Percentiles rank a stretch among this genome's conserved stretches.
Conservation (phyloP, 2,888 invertebrate genomes). For the Aromia moschata region DNA sequence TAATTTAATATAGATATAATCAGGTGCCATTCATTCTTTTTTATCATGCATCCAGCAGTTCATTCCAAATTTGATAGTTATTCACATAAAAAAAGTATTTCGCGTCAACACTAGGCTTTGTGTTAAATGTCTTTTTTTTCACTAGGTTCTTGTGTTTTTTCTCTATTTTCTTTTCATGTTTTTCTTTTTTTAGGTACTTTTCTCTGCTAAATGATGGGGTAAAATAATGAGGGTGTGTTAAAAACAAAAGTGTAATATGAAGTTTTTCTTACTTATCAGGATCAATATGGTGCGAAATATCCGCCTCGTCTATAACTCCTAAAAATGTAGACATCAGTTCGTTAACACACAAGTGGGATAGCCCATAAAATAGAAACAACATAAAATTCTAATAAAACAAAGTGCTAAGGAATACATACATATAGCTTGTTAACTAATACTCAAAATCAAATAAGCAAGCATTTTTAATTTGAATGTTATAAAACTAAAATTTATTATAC, state of each 20-base stretch:
- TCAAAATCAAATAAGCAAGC: too few species aligned
- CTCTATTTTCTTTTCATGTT: conserved; percentile 16
- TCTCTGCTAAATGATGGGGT: conserved; percentile 5
- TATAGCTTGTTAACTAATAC: background rate
- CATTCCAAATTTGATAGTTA: background rate
- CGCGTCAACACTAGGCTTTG: conserved; percentile 1
- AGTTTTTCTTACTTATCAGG: conserved; percentile 45
- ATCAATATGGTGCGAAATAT: conserved; percentile 77
- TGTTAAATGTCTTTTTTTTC: conserved; percentile 14
- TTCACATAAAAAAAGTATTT: conserved; percentile 5
- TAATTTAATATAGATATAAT: background rate
- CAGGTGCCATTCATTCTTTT: background rate
- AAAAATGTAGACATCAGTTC: conserved; percentile 65
- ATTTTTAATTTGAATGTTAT: too few species aligned
- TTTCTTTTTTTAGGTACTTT: conserved; percentile 20
- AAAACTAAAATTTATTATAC: too few species aligned
- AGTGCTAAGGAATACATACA: conserved; percentile 2
- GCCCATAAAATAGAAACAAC: conserved; percentile 51
- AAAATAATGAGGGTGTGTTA: conserved; percentile 42
- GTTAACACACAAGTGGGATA: conserved; percentile 48
- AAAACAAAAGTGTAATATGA: conserved; percentile 54
- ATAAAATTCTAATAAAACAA: conserved; percentile 55
- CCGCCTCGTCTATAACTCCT: conserved; percentile 76
- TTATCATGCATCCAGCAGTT: conserved; percentile 7
- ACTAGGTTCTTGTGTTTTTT: conserved; percentile 14